Evolutionary conservation across 1,140 invertebrate genomes (phyloP).

Genomic region (Pseudomyrmex dendroicus): DNA sequence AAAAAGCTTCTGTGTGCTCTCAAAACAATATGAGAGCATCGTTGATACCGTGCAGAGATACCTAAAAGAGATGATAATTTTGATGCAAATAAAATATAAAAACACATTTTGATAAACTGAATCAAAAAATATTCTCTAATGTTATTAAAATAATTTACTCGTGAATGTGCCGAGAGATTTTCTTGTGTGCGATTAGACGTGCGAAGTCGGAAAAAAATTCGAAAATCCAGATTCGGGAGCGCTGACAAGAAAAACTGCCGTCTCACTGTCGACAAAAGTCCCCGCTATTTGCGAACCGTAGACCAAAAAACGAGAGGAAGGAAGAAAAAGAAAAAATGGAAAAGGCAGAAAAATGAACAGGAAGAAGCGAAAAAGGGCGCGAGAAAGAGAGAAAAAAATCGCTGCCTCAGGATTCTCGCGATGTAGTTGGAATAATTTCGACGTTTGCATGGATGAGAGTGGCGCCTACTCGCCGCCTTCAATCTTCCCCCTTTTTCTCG

Average conservation of each 20-base stretch:
- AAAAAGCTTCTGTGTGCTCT: slow-evolving; percentile 6
- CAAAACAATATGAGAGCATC: slow-evolving; percentile 16
- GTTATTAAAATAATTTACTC: background rate
- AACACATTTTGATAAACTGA: background rate
- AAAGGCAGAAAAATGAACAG: background rate
- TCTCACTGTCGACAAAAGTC: background rate
- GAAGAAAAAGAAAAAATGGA: background rate
- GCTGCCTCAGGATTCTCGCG: slow-evolving; percentile 62
- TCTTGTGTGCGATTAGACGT: background rate
- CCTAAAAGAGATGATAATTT: background rate
- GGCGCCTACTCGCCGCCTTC: background rate
- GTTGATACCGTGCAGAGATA: slow-evolving; percentile 14
- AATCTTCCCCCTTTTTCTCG: background rate
- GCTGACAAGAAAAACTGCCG: slow-evolving; percentile 19
- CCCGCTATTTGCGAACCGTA: slow-evolving; percentile 33
- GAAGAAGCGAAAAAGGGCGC: background rate
- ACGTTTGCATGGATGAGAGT: slow-evolving; percentile 77
- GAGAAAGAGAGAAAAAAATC: slow-evolving; percentile 23
- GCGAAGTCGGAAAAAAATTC: background rate
- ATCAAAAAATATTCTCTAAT: background rate
- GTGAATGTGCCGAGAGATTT: background rate
- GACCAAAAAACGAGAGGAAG: slow-evolving; percentile 2
- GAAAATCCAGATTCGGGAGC: background rate
- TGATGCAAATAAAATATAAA: background rate
- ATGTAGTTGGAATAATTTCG: slow-evolving; percentile 75